Evolutionary conservation across 2,797 vertebrate genomes (phyloP).

Genomic region (Sebastes oblongus): DNA sequence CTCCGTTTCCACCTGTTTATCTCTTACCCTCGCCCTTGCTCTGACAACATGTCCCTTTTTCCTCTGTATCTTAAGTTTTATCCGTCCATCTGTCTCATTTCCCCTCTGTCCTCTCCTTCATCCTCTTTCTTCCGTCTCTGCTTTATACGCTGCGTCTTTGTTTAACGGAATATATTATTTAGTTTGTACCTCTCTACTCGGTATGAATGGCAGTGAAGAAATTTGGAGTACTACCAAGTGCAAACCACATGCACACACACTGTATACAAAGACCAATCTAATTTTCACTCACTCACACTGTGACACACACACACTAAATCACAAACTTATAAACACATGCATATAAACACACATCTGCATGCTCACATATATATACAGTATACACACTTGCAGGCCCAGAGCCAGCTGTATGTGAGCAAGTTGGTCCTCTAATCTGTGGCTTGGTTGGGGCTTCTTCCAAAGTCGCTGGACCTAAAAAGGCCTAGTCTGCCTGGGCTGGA

Average conservation of each 20-base stretch:
- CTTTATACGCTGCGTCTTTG: background rate
- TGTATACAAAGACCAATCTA: slow-evolving; percentile 1
- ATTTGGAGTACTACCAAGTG: background rate
- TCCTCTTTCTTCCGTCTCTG: background rate
- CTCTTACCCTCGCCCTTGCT: background rate
- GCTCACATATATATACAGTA: slow-evolving; percentile 31
- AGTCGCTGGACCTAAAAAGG: slow-evolving; percentile 71
- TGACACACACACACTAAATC: slow-evolving; percentile 36
- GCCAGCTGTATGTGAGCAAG: slow-evolving; percentile 56
- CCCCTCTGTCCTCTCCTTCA: background rate
- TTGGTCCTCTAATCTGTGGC: slow-evolving; percentile 79
- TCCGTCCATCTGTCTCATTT: slow-evolving; percentile 30
- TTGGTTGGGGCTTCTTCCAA: slow-evolving; percentile 69
- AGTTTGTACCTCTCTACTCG: background rate
- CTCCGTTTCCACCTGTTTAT: slow-evolving; percentile 23
- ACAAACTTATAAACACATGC: slow-evolving; percentile 33
- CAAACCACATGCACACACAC: slow-evolving; percentile 5
- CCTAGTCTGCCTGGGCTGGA: slow-evolving; percentile 69
- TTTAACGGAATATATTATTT: slow-evolving; percentile 21
- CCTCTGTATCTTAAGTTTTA: background rate
- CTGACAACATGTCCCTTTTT: background rate
- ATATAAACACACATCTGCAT: slow-evolving; percentile 42
- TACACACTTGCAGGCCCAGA: slow-evolving; percentile 22
- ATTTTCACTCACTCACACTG: slow-evolving; percentile 10
- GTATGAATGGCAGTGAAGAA: slow-evolving; percentile 6